Conservation (phyloP, 2,113 vertebrate species). For the Tupaia chinensis region DNA sequence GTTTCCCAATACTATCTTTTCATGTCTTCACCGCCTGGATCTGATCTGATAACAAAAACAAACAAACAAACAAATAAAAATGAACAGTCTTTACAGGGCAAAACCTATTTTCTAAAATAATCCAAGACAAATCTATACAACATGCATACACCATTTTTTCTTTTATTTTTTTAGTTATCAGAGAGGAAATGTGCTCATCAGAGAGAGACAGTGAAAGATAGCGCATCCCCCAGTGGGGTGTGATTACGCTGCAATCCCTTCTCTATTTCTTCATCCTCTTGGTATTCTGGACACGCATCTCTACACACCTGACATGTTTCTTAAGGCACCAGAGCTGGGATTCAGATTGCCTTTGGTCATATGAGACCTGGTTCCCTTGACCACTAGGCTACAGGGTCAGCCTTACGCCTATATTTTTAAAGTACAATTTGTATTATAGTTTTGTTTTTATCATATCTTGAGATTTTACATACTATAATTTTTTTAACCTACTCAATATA, state of each 20-base stretch:
- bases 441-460: slow-evolving; percentile 3
- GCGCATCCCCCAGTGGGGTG: no score
- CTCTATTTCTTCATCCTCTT: no score
- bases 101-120: slow-evolving; percentile 58
- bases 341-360: no score
- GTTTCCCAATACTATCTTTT: slow-evolving; percentile 81
- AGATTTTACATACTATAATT: not conserved
- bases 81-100: not conserved
- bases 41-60: slow-evolving; percentile 87
- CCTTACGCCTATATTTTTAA: not conserved
- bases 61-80: slow-evolving; percentile 75
- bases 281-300: no score
- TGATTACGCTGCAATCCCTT: no score
- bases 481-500: not conserved
- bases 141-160: not conserved
- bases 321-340: no score
- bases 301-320: no score
- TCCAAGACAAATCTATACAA: not conserved
- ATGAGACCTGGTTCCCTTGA: no score
- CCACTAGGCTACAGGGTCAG: no score
- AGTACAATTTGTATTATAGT: not conserved
- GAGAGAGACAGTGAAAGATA: no score
- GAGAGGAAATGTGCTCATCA: no score
- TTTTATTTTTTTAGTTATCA: no score
- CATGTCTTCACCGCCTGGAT: slow-evolving; percentile 91